Evolutionary conservation across 2,888 invertebrate species (phyloP), one percentile per base, ranked within the genome.

Genomic region (Pimpla rufipes): DNA sequence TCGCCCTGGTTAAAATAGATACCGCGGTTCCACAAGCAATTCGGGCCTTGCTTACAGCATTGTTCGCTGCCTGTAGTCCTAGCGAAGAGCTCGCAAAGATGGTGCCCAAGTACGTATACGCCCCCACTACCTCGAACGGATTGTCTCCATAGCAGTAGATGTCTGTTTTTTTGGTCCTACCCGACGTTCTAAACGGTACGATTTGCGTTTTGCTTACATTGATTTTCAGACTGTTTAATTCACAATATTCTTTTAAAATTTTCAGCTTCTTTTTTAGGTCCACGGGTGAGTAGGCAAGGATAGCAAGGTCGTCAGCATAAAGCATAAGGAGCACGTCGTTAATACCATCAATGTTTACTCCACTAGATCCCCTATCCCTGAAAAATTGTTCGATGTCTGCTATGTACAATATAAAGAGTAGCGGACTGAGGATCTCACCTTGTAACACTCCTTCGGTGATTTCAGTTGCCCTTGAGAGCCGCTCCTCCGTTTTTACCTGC

Each of bases 71-170:
- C 13, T 16, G 18, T 4, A 29, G 13, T 11, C 59, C 59, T 23
- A 71, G 35, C 11, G 47, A 40, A 3, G 79, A 71, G 13, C 35
- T 59, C 8, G 71, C 16, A 45, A 79, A 45, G 35, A 18, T 13
- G 1, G 71, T 40, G 2, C 79, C 79, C 18, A 73, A 45, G 29
- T 79, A 83, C 40, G 82, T 80, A 6, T 23, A 85, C 80, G 75
- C 78, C 29, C 68, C 45, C 1, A 37, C 37, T 6, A 86, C 77
- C 18, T 66, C 42, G 35, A 86, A 52, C 11, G 3, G 5, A 42
- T 7, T 42, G 42, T 11, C 42, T 7, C 42, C 42, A 11, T 42
- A 42, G 42, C 8, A 42, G 7, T 42, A 42, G 42, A 6, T 42
- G 7, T 42, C 42, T 42, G 42, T 42, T 11, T 42, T 37, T 42